These are phyloP conservation scores for Zalophus californianus DNA, from an alignment of 2,797 vertebrate genomes.

Conservation along the genomic window DNA sequence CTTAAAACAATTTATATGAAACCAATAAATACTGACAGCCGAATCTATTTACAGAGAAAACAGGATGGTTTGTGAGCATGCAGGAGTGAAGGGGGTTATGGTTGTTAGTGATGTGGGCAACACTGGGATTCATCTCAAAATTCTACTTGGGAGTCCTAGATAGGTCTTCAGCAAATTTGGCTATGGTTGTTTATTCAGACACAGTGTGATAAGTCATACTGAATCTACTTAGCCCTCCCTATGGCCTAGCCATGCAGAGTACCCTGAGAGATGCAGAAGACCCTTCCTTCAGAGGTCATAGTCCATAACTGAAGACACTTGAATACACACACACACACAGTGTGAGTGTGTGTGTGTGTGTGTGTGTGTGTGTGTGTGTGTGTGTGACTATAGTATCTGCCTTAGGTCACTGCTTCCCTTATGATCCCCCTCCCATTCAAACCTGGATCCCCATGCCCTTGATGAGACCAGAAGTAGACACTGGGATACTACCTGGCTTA, in stretches of 20 bases:
- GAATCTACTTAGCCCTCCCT: not conserved
- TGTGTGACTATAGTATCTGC: not conserved
- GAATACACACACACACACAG: not conserved
- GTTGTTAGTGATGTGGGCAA: not conserved
- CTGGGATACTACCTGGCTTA: not conserved
- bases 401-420: not conserved
- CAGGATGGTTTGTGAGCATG: not conserved
- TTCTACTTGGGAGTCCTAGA: not conserved
- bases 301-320: not conserved
- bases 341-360: no score
- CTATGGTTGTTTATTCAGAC: not conserved
- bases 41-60: slow-evolving; percentile 46
- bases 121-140: not conserved
- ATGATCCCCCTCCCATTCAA: not conserved
- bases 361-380: no score
- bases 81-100: not conserved
- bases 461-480: not conserved
- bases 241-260: not conserved
- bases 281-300: not conserved
- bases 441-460: not conserved
- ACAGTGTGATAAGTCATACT: not conserved
- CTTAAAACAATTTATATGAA: not conserved
- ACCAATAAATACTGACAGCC: not conserved
- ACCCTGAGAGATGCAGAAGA: not conserved
- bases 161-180: not conserved